A percentile compares a stretch with the other conserved stretches of the same genome.
phyloP scores from a whole-genome alignment of 2,888 invertebrate genomes.

The Galeruca laticollis region DNA sequence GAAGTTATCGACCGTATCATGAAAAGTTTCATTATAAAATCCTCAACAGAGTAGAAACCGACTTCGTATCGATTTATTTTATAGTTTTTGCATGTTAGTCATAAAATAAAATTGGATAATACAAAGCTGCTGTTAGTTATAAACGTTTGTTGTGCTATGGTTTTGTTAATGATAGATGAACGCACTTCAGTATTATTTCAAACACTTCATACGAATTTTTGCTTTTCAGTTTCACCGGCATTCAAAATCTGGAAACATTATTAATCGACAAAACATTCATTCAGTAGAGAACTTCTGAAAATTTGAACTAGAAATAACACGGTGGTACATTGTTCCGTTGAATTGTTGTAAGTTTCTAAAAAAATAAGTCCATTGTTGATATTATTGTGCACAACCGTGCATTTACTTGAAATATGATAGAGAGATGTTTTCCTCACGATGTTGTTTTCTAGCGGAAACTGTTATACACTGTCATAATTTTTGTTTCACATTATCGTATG shows the following conservation, averaged over 20 bases:
- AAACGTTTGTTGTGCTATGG: background rate
- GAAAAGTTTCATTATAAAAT: no score
- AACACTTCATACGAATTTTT: conserved; percentile 2
- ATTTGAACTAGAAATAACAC: conserved; percentile 5
- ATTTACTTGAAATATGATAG: conserved; percentile 29
- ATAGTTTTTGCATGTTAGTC: no score
- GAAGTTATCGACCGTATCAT: no score
- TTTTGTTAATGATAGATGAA: background rate
- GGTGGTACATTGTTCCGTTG: background rate
- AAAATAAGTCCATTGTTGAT: conserved; percentile 20
- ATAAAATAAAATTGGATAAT: no score
- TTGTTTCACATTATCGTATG: no score
- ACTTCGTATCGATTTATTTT: no score
- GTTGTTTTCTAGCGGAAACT: conserved; percentile 19
- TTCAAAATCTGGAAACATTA: background rate
- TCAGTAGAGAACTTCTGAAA: background rate
- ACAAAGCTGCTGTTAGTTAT: background rate
- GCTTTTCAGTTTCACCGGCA: background rate
- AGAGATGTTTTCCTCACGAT: conserved; percentile 16
- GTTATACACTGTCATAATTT: conserved; percentile 5
- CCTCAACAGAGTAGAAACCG: no score
- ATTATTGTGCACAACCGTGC: conserved; percentile 18
- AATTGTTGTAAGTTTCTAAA: background rate
- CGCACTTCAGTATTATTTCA: background rate
- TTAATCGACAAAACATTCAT: conserved; percentile 8